Evolutionary conservation across 2,888 invertebrate species (phyloP), one percentile per base, ranked within the genome.

Genomic region (Xestia ashworthii): DNA sequence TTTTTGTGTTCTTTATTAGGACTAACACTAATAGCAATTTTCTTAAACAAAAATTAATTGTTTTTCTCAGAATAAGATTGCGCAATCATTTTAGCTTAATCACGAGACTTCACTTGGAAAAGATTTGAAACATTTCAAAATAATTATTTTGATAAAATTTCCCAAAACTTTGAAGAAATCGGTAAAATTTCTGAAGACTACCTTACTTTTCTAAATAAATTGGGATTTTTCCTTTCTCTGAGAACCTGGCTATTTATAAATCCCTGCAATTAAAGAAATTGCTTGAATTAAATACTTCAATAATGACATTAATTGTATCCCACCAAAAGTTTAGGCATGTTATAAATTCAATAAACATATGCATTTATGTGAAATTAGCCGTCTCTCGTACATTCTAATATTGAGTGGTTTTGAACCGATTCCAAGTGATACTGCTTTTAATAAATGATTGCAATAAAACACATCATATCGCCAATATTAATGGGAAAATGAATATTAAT

Each of bases 401-500:
- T 60, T 60, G 48, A 80, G 16, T 72, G 44, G 41, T 84, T 74
- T 82, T 82, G 68, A 84, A 80, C 44, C 46, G 11, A 71, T 60
- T 80, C 84, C 84, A 82, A 82, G 16, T 65, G 32, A 53, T 48
- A 71, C 19, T 69, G 46, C 25, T 80, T 60, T 64, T 70, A 76
- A 70, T 67, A 69, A 68, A 83, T 67, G 9, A 80, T 53, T 50
- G 55, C 50, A 74, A 71, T 80, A 46, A 71, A 65, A 79, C 32
- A 32, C 11, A 41, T 55, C 46, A 38, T 81, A 79, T 71, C 62
- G 12, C 14, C 14, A 53, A 46, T 67, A 79, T 70, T 64, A 67
- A 71, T 67, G 22, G 44, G 1, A 62, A 44, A 44, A 16, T 0
- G 16, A 44, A 65, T 65, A 65, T 65, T 44, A 65, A 16, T 65